Percentiles rank a stretch among this genome's conserved stretches.
Conservation (phyloP, 2,113 vertebrate genomes). For the Gymnorhina tibicen region DNA sequence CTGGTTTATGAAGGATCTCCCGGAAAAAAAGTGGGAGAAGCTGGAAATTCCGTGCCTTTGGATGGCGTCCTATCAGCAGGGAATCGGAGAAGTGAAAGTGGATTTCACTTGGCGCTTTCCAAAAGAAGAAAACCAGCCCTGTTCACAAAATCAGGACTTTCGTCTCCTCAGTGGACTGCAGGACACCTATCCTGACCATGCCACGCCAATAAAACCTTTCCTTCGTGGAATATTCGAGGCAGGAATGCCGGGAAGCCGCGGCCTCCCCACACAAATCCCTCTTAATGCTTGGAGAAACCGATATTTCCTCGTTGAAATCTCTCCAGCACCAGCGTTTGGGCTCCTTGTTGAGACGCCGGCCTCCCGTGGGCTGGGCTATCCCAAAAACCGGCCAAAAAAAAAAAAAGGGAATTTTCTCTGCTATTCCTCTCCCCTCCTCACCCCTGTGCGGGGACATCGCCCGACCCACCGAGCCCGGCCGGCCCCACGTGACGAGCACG, state of each 20-base stretch:
- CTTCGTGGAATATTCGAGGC: not conserved
- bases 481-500: not conserved
- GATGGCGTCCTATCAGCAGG: not conserved
- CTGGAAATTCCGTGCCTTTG: not conserved
- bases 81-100: not conserved
- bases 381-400: not conserved
- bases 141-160: not conserved
- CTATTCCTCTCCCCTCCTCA: not conserved
- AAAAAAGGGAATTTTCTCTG: not conserved
- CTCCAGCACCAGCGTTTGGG: not conserved
- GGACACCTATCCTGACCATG: not conserved
- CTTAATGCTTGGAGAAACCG: not conserved
- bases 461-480: not conserved
- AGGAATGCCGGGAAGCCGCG: not conserved
- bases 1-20: not conserved
- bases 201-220: not conserved
- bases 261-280: not conserved
- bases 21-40: not conserved
- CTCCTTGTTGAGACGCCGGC: rapidly evolving
- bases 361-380: not conserved
- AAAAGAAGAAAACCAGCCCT: not conserved
- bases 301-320: too few species aligned
- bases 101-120: not conserved
- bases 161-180: not conserved
- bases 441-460: not conserved